phyloP scores from a whole-genome alignment of 2,797 vertebrate species.

The Adelosebastes latens region DNA sequence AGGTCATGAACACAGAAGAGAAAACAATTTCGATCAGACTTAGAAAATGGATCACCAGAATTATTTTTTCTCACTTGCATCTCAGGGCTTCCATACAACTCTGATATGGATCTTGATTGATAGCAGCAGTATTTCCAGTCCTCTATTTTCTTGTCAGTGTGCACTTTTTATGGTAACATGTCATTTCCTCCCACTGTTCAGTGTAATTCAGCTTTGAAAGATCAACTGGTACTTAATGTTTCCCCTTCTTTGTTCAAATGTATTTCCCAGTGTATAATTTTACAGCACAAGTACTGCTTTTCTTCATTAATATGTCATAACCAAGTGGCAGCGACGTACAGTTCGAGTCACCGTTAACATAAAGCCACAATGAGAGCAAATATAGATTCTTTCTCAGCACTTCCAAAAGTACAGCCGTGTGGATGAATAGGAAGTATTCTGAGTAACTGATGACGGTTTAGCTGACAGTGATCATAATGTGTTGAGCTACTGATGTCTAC shows the following conservation, averaged over 20 bases:
- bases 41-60: not conserved
- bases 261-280: not conserved
- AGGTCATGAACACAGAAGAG: not conserved
- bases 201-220: not conserved
- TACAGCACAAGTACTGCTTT: not conserved
- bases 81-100: not conserved
- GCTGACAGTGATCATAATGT: not conserved
- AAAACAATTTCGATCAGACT: not conserved
- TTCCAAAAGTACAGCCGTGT: not conserved
- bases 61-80: not conserved
- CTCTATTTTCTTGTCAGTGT: not conserved
- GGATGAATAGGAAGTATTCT: not conserved
- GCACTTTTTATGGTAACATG: not conserved
- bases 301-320: not conserved
- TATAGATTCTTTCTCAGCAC: not conserved
- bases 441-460: not conserved
- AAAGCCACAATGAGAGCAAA: not conserved
- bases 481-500: not conserved
- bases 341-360: not conserved
- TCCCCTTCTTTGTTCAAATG: not conserved
- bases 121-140: not conserved
- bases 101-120: not conserved
- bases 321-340: not conserved
- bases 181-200: constrained; percentile 1
- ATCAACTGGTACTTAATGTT: not conserved